These are phyloP conservation scores for Neopipo cinnamomea DNA, from an alignment of 2,113 vertebrate species.

Conservation along the genomic window DNA sequence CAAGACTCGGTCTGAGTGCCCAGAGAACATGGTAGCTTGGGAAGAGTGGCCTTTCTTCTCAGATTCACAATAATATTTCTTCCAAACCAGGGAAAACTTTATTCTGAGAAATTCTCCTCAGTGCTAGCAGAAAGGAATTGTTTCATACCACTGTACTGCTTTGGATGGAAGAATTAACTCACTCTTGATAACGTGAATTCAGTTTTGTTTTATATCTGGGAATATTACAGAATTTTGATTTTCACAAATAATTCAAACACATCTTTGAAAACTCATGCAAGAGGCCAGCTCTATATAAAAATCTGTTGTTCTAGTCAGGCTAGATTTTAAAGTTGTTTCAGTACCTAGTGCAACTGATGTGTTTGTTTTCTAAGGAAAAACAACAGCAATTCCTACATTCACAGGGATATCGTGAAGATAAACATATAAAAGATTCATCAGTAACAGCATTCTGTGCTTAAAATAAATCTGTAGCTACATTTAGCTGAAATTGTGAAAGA, in stretches of 20 bases:
- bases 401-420: not conserved
- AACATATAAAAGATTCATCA: slow-evolving; percentile 32
- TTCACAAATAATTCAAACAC: not conserved
- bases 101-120: not conserved
- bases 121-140: not conserved
- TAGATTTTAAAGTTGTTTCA: not conserved
- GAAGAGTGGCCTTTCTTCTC: not conserved
- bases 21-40: not conserved
- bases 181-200: not conserved
- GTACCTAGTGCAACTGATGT: not conserved
- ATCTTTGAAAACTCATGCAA: not conserved
- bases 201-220: not conserved
- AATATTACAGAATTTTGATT: not conserved
- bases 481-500: not conserved
- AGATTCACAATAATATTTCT: not conserved
- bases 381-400: not conserved
- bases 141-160: not conserved
- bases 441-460: not conserved
- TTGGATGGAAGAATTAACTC: not conserved
- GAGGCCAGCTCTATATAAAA: not conserved
- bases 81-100: not conserved
- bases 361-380: not conserved
- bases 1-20: not conserved
- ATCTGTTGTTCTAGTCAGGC: not conserved
- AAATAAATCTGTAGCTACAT: slow-evolving; percentile 15